Conservation (phyloP, 2,797 vertebrate species). For the Okamejei kenojei region DNA sequence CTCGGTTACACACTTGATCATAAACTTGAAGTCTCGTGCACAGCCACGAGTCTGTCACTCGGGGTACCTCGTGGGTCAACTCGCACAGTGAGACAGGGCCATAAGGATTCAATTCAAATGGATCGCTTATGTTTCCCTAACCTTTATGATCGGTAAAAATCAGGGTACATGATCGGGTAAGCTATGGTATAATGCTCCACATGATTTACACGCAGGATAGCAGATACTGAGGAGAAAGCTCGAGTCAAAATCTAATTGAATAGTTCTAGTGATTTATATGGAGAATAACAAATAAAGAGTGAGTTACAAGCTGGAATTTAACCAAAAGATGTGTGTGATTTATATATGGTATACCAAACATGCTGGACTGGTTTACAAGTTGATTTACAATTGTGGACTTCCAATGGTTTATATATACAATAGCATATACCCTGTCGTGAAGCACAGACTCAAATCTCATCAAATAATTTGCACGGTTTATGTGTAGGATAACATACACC, state of each 20-base stretch:
- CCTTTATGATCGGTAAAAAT: neutral
- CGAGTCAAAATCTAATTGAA: neutral
- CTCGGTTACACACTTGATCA: no score
- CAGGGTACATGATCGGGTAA: neutral
- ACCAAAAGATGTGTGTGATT: neutral
- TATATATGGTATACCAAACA: neutral
- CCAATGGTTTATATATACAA: neutral
- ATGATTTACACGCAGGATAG: neutral
- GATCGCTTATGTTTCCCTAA: neutral
- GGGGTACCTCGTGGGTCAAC: no score
- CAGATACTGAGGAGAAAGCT: neutral
- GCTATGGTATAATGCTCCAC: neutral
- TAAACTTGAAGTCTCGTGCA: no score
- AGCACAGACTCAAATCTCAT: neutral
- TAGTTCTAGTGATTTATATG: neutral
- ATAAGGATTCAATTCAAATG: no score
- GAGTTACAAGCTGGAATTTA: neutral
- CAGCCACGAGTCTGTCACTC: no score
- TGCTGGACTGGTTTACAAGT: neutral
- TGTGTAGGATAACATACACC: neutral
- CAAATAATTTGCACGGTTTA: neutral
- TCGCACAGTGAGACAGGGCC: no score
- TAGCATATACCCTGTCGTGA: neutral
- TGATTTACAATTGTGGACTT: neutral
- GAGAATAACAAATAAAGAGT: neutral